These are phyloP conservation scores for Clamator glandarius DNA, from an alignment of 2,797 vertebrate species.

Conservation along the genomic window DNA sequence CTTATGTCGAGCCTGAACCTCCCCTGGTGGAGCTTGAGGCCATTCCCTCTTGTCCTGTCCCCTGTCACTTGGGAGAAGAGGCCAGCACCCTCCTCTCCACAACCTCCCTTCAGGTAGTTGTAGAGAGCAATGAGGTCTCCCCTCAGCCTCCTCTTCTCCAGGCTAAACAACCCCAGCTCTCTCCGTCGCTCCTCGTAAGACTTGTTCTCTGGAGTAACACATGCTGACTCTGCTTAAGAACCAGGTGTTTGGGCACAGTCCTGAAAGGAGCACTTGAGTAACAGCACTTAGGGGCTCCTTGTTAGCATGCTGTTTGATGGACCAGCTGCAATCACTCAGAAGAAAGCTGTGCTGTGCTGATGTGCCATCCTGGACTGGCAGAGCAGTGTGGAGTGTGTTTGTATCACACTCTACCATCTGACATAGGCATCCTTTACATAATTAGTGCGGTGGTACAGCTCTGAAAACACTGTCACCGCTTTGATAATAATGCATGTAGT, in stretches of 20 bases:
- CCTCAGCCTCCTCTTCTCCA: too few relatives aligned
- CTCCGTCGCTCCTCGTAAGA: too few relatives aligned
- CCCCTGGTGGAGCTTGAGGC: too few relatives aligned
- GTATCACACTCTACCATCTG: background rate
- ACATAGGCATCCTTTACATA: background rate
- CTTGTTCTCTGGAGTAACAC: rapidly evolving
- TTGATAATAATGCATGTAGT: background rate
- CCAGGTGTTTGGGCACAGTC: background rate
- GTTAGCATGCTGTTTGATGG: rapidly evolving
- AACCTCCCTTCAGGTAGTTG: too few relatives aligned
- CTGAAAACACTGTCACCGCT: background rate
- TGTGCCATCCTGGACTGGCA: rapidly evolving
- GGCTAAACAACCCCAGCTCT: too few relatives aligned
- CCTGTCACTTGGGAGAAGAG: too few relatives aligned
- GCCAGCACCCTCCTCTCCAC: too few relatives aligned
- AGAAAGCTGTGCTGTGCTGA: rapidly evolving
- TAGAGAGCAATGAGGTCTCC: too few relatives aligned
- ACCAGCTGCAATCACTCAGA: rapidly evolving
- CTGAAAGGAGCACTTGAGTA: background rate
- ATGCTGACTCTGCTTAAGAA: background rate
- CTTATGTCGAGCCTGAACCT: too few relatives aligned
- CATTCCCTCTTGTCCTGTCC: too few relatives aligned
- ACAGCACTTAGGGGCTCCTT: background rate
- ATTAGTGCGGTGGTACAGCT: rapidly evolving
- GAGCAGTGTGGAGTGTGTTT: background rate